These are phyloP conservation scores for Eptesicus fuscus DNA, from an alignment of 2,113 vertebrate genomes.

Conservation along the genomic window DNA sequence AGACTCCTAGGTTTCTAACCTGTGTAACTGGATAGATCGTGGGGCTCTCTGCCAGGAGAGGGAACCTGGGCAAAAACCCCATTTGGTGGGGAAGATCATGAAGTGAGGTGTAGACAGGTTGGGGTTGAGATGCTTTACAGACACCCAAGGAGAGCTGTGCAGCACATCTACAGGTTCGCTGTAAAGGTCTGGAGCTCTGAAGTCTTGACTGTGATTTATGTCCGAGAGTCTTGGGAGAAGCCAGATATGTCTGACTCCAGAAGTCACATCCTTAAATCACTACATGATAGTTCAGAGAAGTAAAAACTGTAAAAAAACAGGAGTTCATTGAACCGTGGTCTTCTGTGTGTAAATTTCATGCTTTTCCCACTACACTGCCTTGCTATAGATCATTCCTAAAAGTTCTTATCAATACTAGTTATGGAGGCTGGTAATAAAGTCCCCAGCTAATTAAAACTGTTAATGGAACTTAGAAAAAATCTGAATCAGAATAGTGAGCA, in stretches of 20 bases:
- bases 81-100: background rate
- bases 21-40: background rate
- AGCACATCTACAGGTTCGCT: fast-evolving
- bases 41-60: background rate
- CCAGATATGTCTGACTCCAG: background rate
- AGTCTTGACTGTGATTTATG: background rate
- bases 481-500: background rate
- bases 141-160: background rate
- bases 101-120: background rate
- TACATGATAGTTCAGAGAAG: background rate
- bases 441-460: background rate
- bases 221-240: background rate
- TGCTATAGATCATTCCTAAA: background rate
- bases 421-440: background rate
- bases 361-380: background rate
- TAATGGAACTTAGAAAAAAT: background rate
- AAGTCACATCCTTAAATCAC: background rate
- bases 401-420: background rate
- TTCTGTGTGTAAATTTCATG: background rate
- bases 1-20: background rate
- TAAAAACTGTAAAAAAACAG: background rate
- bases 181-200: background rate
- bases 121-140: background rate
- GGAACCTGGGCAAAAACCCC: background rate
- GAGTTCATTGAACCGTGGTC: background rate